Conservation (phyloP, 2,888 invertebrate species). For the Drosophila austrosaltans region DNA sequence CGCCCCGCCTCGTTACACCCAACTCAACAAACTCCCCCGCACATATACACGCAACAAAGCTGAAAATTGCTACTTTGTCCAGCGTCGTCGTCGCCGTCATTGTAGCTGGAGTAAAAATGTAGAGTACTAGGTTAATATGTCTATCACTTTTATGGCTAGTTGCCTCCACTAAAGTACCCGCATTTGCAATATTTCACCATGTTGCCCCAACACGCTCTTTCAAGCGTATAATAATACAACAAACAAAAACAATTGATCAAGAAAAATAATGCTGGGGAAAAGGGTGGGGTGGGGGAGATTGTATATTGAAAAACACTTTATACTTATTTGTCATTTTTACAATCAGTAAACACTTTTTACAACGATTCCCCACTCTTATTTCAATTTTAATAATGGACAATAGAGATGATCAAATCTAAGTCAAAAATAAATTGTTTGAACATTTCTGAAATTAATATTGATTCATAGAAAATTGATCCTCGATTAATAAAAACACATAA, state of each 20-base stretch:
- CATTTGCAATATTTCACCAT: constrained; percentile 31
- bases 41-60: constrained; percentile 64
- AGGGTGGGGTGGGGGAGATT: too few relatives aligned
- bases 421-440: too few relatives aligned
- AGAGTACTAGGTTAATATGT: constrained; percentile 76
- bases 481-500: too few relatives aligned
- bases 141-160: constrained; percentile 75
- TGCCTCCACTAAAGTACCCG: constrained; percentile 57
- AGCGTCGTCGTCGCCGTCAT: constrained; percentile 29
- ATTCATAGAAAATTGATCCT: too few relatives aligned
- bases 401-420: too few relatives aligned
- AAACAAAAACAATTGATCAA: neutral
- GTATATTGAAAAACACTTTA: neutral
- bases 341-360: neutral
- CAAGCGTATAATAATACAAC: neutral
- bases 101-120: constrained; percentile 58
- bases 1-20: constrained; percentile 16
- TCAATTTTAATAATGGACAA: too few relatives aligned
- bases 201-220: constrained; percentile 7
- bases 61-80: constrained; percentile 76
- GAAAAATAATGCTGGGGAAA: too few relatives aligned
- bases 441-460: too few relatives aligned
- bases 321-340: neutral
- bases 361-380: too few relatives aligned
- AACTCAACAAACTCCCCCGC: neutral